Evolutionary conservation across 2,888 invertebrate genomes (phyloP), one percentile per base, ranked within the genome.

Genomic region (Ischnus inquisitorius): DNA sequence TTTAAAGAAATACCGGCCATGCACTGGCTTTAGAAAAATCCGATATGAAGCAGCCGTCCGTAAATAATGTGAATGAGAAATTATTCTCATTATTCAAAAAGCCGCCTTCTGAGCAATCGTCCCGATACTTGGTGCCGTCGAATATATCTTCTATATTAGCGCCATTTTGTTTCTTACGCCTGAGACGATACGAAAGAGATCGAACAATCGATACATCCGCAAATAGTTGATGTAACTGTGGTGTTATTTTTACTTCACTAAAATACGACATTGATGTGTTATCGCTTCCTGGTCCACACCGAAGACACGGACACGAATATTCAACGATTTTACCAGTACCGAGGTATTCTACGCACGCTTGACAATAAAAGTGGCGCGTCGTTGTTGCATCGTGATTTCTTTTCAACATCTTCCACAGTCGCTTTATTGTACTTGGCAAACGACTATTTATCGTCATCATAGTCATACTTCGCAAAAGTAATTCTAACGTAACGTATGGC

Each of bases 71-170:
- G 25, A 82, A 76, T 1, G 28, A n/a, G 14, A 82, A 72, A 79
- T 83, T 83, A 43, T 75, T 48, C 16, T 77, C 76, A 10, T 76
- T 43, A 22, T 25, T n/a, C 46, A 1, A 80, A 34, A 19, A 71
- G 51, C 80, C 77, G 2, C 46, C 39, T 6, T 60, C 48, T 10
- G 74, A 78, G 14, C 62, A 43, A 22, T 75, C n/a, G 43, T 51
- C 19, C 28, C 16, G 28, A 72, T 84, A 86, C 19, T 68, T 68
- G 3, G 22, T 22, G 3, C 82, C 84, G 57, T 86, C 86, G 46
- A 75, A 86, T 14, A 86, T 82, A 51, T 84, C 86, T 65, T 82
- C 75, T 34, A 82, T 78, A n/a, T 46, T 41, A 43, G 34, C 28
- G 8, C 10, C 19, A 74, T 84, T 39, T 67, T 48, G 39, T 48